A percentile compares a stretch with the other conserved stretches of the same genome.
phyloP scores from a whole-genome alignment of 2,113 vertebrate genomes.

The Glareola pratincola region DNA sequence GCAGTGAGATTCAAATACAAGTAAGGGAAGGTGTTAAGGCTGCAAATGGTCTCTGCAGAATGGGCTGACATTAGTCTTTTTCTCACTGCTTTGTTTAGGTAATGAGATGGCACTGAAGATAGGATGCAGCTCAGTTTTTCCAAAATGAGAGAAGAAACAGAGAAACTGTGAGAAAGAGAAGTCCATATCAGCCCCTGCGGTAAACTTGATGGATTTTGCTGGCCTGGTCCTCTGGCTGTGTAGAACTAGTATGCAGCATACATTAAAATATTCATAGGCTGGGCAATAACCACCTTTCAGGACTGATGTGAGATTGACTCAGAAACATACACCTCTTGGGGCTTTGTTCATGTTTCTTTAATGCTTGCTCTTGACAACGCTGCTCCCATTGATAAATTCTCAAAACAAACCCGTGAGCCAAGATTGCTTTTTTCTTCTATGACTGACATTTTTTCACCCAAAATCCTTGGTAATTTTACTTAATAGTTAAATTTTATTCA shows the following conservation, averaged over 20 bases:
- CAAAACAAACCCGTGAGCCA: not conserved
- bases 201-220: not conserved
- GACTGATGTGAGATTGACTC: not conserved
- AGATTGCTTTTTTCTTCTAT: not conserved
- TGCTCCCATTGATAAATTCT: not conserved
- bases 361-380: not conserved
- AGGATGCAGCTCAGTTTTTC: not conserved
- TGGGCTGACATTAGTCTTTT: not conserved
- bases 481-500: not conserved
- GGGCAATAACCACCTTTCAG: not conserved
- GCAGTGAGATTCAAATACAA: not conserved
- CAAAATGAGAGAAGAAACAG: not conserved
- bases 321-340: not conserved
- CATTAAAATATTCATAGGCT: not conserved
- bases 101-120: not conserved
- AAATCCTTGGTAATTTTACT: not conserved
- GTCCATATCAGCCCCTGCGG: not conserved
- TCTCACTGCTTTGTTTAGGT: not conserved
- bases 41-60: not conserved
- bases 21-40: not conserved
- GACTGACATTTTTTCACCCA: not conserved
- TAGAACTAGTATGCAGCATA: not conserved
- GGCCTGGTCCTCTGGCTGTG: not conserved
- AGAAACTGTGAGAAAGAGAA: not conserved
- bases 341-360: not conserved